Evolutionary conservation across 2,113 vertebrate species (phyloP), one percentile per base, ranked within the genome.

Genomic region (Sigmodon hispidus): DNA sequence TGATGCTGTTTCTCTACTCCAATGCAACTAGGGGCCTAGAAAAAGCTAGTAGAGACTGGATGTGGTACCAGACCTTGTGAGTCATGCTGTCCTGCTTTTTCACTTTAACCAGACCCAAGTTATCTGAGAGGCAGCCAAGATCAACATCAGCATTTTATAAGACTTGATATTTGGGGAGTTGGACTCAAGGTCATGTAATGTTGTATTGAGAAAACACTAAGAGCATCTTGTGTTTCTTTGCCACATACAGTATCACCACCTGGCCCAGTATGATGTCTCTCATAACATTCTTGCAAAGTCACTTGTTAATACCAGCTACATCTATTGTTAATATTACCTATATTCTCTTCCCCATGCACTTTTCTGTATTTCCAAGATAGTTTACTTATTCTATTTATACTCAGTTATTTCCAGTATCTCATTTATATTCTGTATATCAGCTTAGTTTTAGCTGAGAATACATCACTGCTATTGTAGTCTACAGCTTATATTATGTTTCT

Each of bases 111-210:
- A 93, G 80, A 65, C 65, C n/a, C 48, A 21, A 45, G 50, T 29
- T 87, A 79, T 55, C 59, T 75, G 69, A 52, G n/a, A 85, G 77
- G 50, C 77, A 84, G 57, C 65, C 89, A 89, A 70, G 77, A 76
- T 87, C 93, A 80, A 87, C n/a, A 73, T n/a, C 73, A 57, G 75
- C 29, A 6, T 22, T 43, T 93, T 70, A 45, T 29, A 96, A 76
- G 59, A 61, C 16, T 29, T 52, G 36, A 67, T 34, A 59, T 88
- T 80, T 65, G 65, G 85, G 43, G 84, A 89, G 59, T 26, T 96
- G 26, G 26, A 43, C 4, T 85, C n/a, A 36, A 63, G 43, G 24
- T 43, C 72, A 45, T 43, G 91, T 34, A n/a, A 61, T 80, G 17
- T 91, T 94, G 91, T 52, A 13, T 4, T 67, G 65, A 84, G 48